phyloP scores from a whole-genome alignment of 2,113 vertebrate genomes.

The Scortum barcoo region DNA sequence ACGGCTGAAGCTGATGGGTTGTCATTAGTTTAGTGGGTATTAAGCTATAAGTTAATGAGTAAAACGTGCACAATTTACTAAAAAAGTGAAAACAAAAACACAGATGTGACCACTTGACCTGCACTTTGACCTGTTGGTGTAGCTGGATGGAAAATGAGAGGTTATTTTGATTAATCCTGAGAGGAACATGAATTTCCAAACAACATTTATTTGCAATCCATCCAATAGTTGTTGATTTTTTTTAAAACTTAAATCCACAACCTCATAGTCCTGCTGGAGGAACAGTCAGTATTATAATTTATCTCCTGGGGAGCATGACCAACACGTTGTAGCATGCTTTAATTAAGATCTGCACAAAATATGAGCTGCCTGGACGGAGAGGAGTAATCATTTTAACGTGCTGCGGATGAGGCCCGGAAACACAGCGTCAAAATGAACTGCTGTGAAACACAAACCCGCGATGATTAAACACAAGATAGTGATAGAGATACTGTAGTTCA shows the following conservation, averaged over 20 bases:
- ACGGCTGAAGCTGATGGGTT: not conserved
- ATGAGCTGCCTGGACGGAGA: not conserved
- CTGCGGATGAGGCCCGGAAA: not conserved
- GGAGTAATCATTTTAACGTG: not conserved
- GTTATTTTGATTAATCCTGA: too few species aligned
- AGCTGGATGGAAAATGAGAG: too few species aligned
- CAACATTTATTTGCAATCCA: not conserved
- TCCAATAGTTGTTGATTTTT: not conserved
- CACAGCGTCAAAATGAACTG: not conserved
- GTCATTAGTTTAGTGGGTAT: not conserved
- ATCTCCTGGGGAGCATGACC: not conserved
- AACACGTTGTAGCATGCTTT: not conserved
- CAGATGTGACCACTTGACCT: too few species aligned
- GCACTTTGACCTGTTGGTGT: not conserved
- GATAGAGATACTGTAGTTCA: slow-evolving; percentile 53
- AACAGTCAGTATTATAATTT: not conserved
- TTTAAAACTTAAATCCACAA: not conserved
- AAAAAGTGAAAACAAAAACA: too few species aligned
- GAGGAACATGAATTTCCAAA: not conserved
- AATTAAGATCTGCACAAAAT: not conserved
- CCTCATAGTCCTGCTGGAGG: not conserved
- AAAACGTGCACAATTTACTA: too few species aligned
- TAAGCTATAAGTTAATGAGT: not conserved
- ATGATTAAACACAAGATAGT: slow-evolving; percentile 45
- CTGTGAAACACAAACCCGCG: slow-evolving; percentile 26